A percentile compares a stretch with the other conserved stretches of the same genome.
Evolutionary conservation across 2,797 vertebrate species (phyloP).

Genomic region (Bucorvus abyssinicus): DNA sequence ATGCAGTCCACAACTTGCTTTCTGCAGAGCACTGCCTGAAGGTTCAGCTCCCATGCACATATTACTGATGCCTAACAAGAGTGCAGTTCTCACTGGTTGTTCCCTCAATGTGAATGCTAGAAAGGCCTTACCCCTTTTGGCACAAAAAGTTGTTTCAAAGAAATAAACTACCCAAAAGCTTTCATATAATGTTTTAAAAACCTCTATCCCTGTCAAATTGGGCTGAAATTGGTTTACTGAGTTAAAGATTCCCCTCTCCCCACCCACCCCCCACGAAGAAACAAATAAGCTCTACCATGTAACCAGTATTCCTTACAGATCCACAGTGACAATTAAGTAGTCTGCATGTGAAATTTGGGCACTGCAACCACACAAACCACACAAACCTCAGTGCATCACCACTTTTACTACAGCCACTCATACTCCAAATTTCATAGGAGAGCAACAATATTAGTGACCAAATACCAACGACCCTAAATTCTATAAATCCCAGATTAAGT

Average conservation of each 20-base stretch:
- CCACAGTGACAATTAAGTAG: not conserved
- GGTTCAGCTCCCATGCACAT: not conserved
- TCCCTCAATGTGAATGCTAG: not conserved
- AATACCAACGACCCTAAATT: not conserved
- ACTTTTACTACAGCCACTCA: not conserved
- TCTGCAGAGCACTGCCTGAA: not conserved
- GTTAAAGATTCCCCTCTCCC: not conserved
- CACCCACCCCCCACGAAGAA: too few species aligned
- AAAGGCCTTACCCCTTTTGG: not conserved
- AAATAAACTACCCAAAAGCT: not conserved
- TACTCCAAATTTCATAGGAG: not conserved
- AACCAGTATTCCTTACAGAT: not conserved
- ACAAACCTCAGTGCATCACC: not conserved
- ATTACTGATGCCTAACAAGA: not conserved
- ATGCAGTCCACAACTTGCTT: not conserved
- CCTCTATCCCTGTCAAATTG: not conserved
- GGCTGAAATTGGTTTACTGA: not conserved
- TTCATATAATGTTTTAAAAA: not conserved
- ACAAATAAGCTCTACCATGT: not conserved
- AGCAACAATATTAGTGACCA: not conserved
- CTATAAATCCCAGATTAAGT: not conserved
- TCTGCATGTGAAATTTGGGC: not conserved
- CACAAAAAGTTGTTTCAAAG: not conserved
- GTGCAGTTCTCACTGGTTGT: not conserved
- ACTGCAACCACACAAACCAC: not conserved